Percentiles rank a stretch among this genome's conserved stretches.
These are phyloP conservation scores for Adrianichthys oophorus DNA, from an alignment of 2,797 vertebrate species.

Conservation along the genomic window DNA sequence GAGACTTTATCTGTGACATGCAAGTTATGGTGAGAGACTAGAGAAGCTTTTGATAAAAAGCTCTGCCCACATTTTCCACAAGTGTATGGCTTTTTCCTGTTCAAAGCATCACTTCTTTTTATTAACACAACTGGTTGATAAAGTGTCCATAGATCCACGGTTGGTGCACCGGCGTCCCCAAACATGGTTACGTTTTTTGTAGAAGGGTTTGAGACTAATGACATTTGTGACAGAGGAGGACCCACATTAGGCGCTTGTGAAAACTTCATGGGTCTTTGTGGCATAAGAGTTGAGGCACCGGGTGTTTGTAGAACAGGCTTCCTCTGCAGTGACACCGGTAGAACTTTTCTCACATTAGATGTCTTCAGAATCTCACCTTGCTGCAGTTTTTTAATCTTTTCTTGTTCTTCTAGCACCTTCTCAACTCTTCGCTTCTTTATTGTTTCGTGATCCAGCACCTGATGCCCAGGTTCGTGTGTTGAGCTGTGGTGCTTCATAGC, in stretches of 20 bases:
- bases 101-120: conserved; percentile 28
- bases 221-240: conserved; percentile 7
- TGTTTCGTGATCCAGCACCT: conserved; percentile 59
- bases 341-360: background rate
- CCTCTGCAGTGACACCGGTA: conserved; percentile 6
- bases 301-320: conserved; percentile 13
- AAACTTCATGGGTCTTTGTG: conserved; percentile 9
- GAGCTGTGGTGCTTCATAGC: conserved; percentile 69
- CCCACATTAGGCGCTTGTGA: conserved; percentile 47
- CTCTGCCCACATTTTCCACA: conserved; percentile 66
- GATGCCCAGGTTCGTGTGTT: conserved; percentile 65
- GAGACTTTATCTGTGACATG: conserved; percentile 66
- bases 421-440: conserved; percentile 61
- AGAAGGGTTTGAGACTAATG: conserved; percentile 21
- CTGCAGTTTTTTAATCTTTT: conserved; percentile 54
- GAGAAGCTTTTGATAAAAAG: conserved; percentile 47
- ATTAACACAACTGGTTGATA: conserved; percentile 75
- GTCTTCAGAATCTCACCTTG: conserved; percentile 54
- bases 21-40: conserved; percentile 57
- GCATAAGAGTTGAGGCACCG: conserved; percentile 8
- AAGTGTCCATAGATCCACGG: conserved; percentile 71
- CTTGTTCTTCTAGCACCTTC: conserved; percentile 50
- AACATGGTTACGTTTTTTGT: conserved; percentile 40
- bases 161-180: conserved; percentile 52
- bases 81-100: conserved; percentile 42